Conservation (phyloP, 2,113 vertebrate genomes). For the Perognathus longimembris region DNA sequence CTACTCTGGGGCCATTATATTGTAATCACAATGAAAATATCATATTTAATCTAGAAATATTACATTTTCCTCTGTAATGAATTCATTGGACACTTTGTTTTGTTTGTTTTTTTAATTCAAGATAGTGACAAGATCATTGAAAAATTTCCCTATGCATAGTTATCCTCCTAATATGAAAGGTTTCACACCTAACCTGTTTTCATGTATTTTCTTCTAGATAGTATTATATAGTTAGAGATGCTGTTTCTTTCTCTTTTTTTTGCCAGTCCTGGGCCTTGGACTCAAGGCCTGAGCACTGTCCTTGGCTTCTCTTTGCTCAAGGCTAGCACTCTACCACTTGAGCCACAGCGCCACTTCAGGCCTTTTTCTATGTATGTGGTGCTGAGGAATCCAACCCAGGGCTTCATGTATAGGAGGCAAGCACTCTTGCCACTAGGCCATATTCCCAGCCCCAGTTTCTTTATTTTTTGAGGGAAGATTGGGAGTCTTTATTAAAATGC, state of each 20-base stretch:
- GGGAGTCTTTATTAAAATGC: no score
- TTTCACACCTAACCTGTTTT: constrained; percentile 37
- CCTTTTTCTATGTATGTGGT: no score
- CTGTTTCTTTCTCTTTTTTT: not conserved
- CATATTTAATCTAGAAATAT: not conserved
- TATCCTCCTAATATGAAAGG: constrained; percentile 9
- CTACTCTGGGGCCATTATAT: not conserved
- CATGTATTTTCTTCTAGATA: not conserved
- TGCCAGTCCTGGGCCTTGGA: no score
- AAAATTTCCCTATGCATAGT: not conserved
- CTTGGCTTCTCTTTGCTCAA: no score
- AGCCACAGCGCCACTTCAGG: no score
- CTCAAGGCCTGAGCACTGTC: no score
- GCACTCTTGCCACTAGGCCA: no score
- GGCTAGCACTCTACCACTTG: no score
- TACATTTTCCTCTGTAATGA: not conserved
- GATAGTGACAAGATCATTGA: not conserved
- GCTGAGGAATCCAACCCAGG: no score
- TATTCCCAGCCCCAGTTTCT: no score
- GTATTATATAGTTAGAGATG: constrained; percentile 2
- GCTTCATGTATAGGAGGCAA: no score
- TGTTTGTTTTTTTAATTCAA: constrained; percentile 34
- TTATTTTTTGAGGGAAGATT: no score
- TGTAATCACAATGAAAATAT: not conserved
- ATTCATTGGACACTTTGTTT: not conserved